phyloP scores from a whole-genome alignment of 2,113 vertebrate genomes.

The Zootoca vivipara region DNA sequence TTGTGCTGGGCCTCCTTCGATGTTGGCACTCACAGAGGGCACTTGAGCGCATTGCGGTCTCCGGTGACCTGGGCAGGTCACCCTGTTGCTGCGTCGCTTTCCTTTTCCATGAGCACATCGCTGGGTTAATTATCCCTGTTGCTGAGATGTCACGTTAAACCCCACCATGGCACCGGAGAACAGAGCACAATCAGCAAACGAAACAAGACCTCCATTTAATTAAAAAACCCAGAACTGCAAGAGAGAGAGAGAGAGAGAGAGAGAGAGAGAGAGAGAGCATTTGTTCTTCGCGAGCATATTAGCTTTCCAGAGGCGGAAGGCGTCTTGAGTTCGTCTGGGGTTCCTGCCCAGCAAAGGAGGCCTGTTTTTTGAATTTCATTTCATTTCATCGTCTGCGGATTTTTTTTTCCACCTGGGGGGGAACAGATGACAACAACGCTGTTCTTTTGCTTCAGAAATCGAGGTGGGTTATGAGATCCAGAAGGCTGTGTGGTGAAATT shows the following conservation, averaged over 20 bases:
- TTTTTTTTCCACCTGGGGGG: neutral
- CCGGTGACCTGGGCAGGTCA: neutral
- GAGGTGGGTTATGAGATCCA: too few relatives aligned
- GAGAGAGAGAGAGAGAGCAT: too few relatives aligned
- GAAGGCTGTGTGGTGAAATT: neutral
- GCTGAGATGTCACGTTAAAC: neutral
- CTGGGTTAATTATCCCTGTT: neutral
- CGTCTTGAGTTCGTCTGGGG: accelerated
- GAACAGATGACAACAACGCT: accelerated
- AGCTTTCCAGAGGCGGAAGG: neutral
- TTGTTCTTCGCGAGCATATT: neutral
- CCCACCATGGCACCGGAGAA: neutral
- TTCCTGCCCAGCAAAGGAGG: neutral
- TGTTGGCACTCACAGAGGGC: too few relatives aligned
- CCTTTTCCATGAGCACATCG: neutral
- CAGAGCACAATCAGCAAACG: neutral
- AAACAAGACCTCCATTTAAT: neutral
- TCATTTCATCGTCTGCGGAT: too few relatives aligned
- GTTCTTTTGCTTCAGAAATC: accelerated
- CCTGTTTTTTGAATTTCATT: too few relatives aligned
- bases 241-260: neutral
- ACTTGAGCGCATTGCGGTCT: too few relatives aligned
- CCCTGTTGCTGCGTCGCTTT: neutral
- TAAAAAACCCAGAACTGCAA: neutral
- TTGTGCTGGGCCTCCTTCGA: neutral